Base-by-base conservation (phyloP, 1,140 invertebrate species). In the Linepithema humile region DNA sequence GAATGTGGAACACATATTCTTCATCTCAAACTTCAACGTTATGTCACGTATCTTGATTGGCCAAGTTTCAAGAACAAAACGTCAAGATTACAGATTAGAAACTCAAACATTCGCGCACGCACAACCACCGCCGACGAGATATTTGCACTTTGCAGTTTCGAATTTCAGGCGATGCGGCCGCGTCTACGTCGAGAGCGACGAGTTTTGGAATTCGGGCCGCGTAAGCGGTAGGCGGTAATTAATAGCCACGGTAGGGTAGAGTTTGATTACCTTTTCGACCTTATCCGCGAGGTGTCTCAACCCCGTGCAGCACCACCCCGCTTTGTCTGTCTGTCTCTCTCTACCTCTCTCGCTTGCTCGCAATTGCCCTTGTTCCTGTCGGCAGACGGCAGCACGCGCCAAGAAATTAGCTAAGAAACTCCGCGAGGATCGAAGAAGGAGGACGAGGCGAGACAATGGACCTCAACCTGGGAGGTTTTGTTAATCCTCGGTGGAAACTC, bases 211-310 rank as follows among this genome's bases (percentile, higher is more conserved):
- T 89, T 89, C 87, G 65, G 82, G 60, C 48, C 86, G 78, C 87
- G 86, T 85, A 85, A 88, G 72, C 55, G 84, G 87, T 78, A 74
- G 73, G 45, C 72, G 84, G 87, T 89, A 89, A 89, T 89, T 89
- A 89, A 89, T 89, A 88, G 88, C 88, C 88, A 84, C 73, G 78
- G 17, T 48, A 73, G 59, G 78, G 69, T 48, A 83, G 88, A 89
- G 87, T 89, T 89, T 89, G 88, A 89, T 89, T 89, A 89, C 88
- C 87, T 88, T 89, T 89, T 88, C 87, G 87, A 88, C 87, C 84
- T 89, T 88, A 88, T 88, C 87, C 59, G 20, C 57, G n/a, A 82
- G 26, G 59, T 57, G 69, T 72, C 57, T 57, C 70, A 38, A 35
- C 62, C 72, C 7, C 55, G 23, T 23, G 38, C 80, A 50, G 10